Conservation (phyloP, 2,797 vertebrate species). For the Acanthornis magna region DNA sequence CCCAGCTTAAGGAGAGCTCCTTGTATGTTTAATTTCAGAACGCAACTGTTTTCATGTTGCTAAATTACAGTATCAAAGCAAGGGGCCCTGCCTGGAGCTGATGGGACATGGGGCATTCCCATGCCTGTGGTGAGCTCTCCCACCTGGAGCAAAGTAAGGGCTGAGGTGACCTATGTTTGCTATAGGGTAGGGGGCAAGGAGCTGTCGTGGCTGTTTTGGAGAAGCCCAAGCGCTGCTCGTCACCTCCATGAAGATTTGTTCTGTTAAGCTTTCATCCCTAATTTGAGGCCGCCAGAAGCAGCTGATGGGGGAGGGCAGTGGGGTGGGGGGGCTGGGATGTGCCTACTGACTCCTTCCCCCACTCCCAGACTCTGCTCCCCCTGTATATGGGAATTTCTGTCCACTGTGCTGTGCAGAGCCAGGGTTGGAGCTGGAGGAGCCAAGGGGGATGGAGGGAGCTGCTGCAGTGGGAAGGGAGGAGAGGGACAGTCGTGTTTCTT, state of each 20-base stretch:
- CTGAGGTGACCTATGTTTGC: not conserved
- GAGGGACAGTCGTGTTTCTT: not conserved
- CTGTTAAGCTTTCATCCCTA: accelerated
- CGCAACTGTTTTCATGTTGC: not conserved
- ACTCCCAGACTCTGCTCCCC: not conserved
- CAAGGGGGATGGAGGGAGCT: not conserved
- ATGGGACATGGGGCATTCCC: not conserved
- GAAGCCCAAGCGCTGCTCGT: not conserved
- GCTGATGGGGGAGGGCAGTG: not conserved
- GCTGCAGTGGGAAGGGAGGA: not conserved
- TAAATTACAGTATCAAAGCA: constrained; percentile 48
- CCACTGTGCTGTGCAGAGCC: not conserved
- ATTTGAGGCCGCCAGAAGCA: not conserved
- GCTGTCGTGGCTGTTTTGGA: not conserved
- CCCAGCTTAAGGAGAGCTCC: constrained; percentile 50
- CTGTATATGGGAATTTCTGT: accelerated
- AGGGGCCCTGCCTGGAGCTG: not conserved
- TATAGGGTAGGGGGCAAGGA: not conserved
- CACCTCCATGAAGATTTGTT: not conserved
- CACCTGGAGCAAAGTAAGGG: not conserved
- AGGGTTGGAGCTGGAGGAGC: not conserved
- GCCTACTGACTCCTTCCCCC: not conserved
- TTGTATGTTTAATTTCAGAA: constrained; percentile 45
- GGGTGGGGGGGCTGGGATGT: not conserved
- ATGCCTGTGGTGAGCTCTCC: not conserved